phyloP scores from a whole-genome alignment of 1,140 invertebrate species.

The Caenorhabditis brenneri region DNA sequence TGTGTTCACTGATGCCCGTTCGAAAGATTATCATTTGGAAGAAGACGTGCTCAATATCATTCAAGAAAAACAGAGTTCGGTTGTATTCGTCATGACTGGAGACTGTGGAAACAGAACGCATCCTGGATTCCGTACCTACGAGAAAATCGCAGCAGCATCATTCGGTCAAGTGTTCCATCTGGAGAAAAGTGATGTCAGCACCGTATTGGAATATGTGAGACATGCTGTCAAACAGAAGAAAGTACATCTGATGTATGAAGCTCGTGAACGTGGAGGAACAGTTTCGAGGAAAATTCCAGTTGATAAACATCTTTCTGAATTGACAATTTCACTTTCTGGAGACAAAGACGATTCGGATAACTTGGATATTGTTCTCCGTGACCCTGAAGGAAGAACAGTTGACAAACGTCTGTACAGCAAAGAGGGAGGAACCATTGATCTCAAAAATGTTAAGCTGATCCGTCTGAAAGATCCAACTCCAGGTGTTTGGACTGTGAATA shows the following conservation, averaged over 20 bases:
- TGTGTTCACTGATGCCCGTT: constrained; percentile 80
- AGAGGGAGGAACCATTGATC: constrained; percentile 71
- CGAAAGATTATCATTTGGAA: constrained; percentile 77
- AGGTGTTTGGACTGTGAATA: constrained; percentile 76
- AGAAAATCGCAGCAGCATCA: constrained; percentile 79
- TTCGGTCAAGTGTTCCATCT: constrained; percentile 80
- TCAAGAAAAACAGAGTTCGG: constrained; percentile 77
- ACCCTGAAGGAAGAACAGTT: constrained; percentile 64
- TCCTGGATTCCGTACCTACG: constrained; percentile 77
- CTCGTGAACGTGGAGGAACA: constrained; percentile 63
- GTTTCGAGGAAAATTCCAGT: constrained; percentile 59
- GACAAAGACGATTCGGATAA: constrained; percentile 68
- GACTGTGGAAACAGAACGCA: constrained; percentile 77
- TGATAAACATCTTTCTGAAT: constrained; percentile 63
- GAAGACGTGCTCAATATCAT: constrained; percentile 77
- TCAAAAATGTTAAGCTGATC: constrained; percentile 75
- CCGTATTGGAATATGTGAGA: constrained; percentile 73
- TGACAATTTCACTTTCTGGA: constrained; percentile 67
- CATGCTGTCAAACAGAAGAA: constrained; percentile 63
- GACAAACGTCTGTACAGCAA: constrained; percentile 63
- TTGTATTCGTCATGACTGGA: constrained; percentile 81
- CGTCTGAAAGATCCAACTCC: constrained; percentile 76
- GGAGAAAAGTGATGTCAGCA: constrained; percentile 78
- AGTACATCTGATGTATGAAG: constrained; percentile 65
- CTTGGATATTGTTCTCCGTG: constrained; percentile 65